These are phyloP conservation scores for Adelosebastes latens DNA, from an alignment of 2,797 vertebrate species.

Conservation along the genomic window DNA sequence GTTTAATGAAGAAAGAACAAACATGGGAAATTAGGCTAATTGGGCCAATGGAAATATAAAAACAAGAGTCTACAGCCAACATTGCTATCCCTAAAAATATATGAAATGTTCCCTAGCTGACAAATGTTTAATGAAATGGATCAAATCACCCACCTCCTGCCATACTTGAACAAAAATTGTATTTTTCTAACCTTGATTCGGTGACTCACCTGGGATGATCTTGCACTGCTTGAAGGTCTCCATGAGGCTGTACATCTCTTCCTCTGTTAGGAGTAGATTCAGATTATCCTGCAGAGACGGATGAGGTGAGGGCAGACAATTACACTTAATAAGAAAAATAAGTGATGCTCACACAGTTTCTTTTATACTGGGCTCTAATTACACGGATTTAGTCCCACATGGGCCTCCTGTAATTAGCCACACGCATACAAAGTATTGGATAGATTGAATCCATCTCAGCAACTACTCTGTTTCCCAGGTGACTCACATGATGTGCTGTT, in stretches of 20 bases:
- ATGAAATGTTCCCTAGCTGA: neutral
- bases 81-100: neutral
- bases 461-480: slow-evolving; percentile 5
- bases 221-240: slow-evolving; percentile 92
- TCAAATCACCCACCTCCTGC: neutral
- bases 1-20: neutral
- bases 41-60: neutral
- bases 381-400: neutral
- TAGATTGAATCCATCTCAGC: slow-evolving; percentile 15
- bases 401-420: slow-evolving; percentile 27
- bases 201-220: slow-evolving; percentile 90
- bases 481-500: neutral
- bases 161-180: neutral
- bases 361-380: slow-evolving; percentile 23
- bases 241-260: slow-evolving; percentile 96
- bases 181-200: neutral
- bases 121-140: neutral
- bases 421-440: neutral
- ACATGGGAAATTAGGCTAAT: neutral
- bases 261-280: slow-evolving; percentile 94
- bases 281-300: slow-evolving; percentile 88
- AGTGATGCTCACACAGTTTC: neutral
- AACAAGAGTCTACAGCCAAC: neutral
- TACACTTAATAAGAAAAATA: neutral
- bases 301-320: neutral